A percentile compares a stretch with the other conserved stretches of the same genome.
phyloP scores from a whole-genome alignment of 2,888 invertebrate genomes.

The Caenorhabditis sp. region DNA sequence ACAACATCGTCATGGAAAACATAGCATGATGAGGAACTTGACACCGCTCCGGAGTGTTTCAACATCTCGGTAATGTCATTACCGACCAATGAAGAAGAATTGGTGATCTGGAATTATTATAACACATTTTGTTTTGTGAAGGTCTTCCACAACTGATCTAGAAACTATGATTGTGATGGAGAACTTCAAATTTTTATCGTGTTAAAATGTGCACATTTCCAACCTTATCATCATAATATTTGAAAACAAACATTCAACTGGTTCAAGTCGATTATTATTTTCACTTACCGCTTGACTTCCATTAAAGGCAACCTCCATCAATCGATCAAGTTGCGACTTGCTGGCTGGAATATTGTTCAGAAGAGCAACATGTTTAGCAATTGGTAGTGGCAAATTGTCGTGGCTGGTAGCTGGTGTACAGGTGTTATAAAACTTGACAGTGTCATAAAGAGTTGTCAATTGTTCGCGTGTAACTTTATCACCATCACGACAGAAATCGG shows the following conservation, averaged over 20 bases:
- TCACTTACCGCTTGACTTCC: slow-evolving; percentile 47
- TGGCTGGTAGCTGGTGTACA: slow-evolving; percentile 49
- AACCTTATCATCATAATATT: too few relatives aligned
- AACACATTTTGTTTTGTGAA: too few relatives aligned
- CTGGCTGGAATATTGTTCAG: slow-evolving; percentile 45
- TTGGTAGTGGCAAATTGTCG: slow-evolving; percentile 45
- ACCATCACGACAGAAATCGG: slow-evolving; percentile 63
- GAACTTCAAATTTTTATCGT: slow-evolving; percentile 20
- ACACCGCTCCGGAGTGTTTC: slow-evolving; percentile 61
- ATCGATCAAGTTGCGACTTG: slow-evolving; percentile 58
- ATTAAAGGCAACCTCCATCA: slow-evolving; percentile 61
- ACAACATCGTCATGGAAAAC: slow-evolving; percentile 57
- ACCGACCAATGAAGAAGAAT: slow-evolving; percentile 54
- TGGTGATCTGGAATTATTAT: too few relatives aligned
- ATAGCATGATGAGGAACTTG: slow-evolving; percentile 59
- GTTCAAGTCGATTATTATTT: too few relatives aligned
- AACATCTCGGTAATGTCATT: slow-evolving; percentile 55
- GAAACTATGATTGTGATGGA: too few relatives aligned
- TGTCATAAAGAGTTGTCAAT: slow-evolving; percentile 54
- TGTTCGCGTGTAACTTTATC: slow-evolving; percentile 53
- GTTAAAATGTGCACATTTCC: too few relatives aligned
- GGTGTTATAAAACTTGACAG: slow-evolving; percentile 59
- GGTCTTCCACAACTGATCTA: too few relatives aligned
- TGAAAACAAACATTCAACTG: not conserved
- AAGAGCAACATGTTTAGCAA: slow-evolving; percentile 46